phyloP scores from a whole-genome alignment of 2,888 invertebrate species.

The Ypsolopha sequella region DNA sequence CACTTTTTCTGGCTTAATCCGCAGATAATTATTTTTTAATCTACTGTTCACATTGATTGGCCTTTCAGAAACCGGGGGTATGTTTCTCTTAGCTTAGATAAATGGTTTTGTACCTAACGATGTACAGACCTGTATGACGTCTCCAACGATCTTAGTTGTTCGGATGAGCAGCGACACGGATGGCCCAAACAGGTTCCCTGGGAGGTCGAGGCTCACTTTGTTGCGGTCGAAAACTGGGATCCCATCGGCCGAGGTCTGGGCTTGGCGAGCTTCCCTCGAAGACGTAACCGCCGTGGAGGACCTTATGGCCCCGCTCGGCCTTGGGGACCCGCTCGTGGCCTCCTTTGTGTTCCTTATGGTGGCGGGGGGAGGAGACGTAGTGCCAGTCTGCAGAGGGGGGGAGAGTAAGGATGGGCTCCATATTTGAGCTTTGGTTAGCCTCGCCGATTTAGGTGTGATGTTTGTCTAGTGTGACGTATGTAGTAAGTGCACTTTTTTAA shows the following conservation, averaged over 20 bases:
- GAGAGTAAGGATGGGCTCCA: neutral
- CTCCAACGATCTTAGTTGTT: conserved; percentile 75
- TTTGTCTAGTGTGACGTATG: neutral
- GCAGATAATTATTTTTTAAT: too few relatives aligned
- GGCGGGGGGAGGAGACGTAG: conserved; percentile 15
- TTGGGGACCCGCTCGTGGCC: too few relatives aligned
- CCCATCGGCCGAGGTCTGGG: conserved; percentile 56
- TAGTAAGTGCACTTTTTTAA: neutral
- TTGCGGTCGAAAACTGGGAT: conserved; percentile 73
- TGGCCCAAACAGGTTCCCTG: conserved; percentile 74
- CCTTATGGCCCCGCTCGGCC: too few relatives aligned
- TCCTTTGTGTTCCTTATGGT: conserved; percentile 1
- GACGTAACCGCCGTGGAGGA: neutral
- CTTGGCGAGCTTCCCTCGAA: neutral
- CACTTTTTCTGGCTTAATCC: too few relatives aligned
- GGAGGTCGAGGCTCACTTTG: conserved; percentile 76
- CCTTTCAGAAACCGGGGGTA: too few relatives aligned
- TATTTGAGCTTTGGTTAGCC: neutral
- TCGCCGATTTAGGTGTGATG: neutral
- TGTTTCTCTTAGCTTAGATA: too few relatives aligned
- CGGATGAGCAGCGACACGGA: conserved; percentile 76
- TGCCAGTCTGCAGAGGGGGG: conserved; percentile 2
- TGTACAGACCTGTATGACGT: conserved; percentile 73
- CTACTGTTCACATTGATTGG: too few relatives aligned
- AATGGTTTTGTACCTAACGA: too few relatives aligned